A percentile compares a stretch with the other conserved stretches of the same genome.
Conservation (phyloP, 2,113 vertebrate genomes). For the Penelope pileata region DNA sequence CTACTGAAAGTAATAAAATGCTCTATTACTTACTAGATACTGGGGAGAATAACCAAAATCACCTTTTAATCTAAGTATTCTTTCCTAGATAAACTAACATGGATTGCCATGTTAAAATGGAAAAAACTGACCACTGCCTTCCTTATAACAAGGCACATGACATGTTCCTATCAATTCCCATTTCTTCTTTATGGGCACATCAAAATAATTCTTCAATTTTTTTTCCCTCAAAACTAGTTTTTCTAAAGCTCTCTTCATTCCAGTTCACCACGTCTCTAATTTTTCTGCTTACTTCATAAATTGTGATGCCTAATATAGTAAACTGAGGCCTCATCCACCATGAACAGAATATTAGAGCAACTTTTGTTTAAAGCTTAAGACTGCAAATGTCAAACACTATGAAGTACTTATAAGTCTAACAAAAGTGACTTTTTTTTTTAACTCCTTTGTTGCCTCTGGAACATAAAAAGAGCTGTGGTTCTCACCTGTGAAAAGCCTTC, state of each 20-base stretch:
- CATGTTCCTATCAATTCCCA: not conserved
- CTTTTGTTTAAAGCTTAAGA: not conserved
- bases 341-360: not conserved
- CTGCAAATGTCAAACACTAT: not conserved
- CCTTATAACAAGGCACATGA: not conserved
- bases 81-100: not conserved
- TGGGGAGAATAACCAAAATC: not conserved
- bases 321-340: not conserved
- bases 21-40: not conserved
- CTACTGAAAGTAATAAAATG: not conserved
- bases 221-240: not conserved
- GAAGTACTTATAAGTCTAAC: not conserved
- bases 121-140: slow-evolving; percentile 13
- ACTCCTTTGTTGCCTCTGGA: not conserved
- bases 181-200: not conserved
- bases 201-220: not conserved
- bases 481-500: not conserved
- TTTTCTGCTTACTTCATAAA: not conserved
- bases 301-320: rapidly evolving
- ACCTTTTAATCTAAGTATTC: not conserved
- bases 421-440: not conserved
- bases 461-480: not conserved
- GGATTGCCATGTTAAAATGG: slow-evolving; percentile 14
- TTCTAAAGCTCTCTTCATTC: not conserved
- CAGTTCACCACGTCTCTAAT: not conserved